phyloP scores from a whole-genome alignment of 2,888 invertebrate species.

The Tiliacea citrago region DNA sequence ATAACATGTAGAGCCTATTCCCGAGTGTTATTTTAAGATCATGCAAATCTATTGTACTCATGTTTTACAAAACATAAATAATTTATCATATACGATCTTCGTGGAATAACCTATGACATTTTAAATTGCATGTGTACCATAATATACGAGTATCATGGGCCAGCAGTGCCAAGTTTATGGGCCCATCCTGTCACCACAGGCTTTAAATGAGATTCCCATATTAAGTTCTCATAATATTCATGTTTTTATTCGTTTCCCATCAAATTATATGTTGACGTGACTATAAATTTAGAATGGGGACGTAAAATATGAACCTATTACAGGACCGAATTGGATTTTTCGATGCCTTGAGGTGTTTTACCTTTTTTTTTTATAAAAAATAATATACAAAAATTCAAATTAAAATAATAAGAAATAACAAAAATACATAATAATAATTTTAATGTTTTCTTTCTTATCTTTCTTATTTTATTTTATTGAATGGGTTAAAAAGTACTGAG shows the following conservation, averaged over 20 bases:
- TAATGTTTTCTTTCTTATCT: too few relatives aligned
- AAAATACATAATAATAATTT: too few relatives aligned
- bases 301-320: constrained; percentile 36
- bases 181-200: constrained; percentile 49
- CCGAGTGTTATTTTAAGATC: too few relatives aligned
- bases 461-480: not conserved
- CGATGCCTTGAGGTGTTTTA: not conserved
- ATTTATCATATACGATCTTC: constrained; percentile 17
- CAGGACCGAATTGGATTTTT: constrained; percentile 16
- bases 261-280: constrained; percentile 48
- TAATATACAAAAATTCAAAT: too few relatives aligned
- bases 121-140: constrained; percentile 25
- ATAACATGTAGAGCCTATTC: too few relatives aligned
- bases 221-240: constrained; percentile 46
- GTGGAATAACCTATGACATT: constrained; percentile 33
- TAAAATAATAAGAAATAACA: too few relatives aligned
- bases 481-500: not conserved
- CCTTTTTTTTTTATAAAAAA: too few relatives aligned
- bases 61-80: too few relatives aligned
- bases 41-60: too few relatives aligned
- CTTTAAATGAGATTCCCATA: constrained; percentile 39
- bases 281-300: constrained; percentile 45
- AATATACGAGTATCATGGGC: constrained; percentile 33
- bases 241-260: constrained; percentile 49
- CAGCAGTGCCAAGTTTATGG: constrained; percentile 41